Conservation (phyloP, 2,113 vertebrate species). For the Morone chrysops region DNA sequence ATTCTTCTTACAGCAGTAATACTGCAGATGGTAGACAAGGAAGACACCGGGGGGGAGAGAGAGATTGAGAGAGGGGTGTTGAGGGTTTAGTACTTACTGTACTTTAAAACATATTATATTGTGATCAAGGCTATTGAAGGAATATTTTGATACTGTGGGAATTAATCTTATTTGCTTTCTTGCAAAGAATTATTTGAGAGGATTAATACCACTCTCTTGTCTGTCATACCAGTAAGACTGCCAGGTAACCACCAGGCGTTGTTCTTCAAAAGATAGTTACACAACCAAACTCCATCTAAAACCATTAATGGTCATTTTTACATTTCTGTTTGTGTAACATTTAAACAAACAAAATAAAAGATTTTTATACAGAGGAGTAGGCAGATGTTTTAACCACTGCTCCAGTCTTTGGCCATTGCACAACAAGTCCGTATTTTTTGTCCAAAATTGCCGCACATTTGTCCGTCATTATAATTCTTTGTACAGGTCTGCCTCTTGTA, state of each 20-base stretch:
- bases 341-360: background rate
- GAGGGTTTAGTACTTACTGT: background rate
- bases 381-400: background rate
- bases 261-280: background rate
- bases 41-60: background rate
- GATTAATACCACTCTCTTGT: background rate
- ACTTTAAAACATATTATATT: background rate
- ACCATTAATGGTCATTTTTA: background rate
- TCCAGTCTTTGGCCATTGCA: no score
- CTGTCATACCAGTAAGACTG: no score
- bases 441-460: no score
- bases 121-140: background rate
- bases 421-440: no score
- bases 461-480: no score
- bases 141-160: background rate
- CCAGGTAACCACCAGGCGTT: no score
- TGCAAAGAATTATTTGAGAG: background rate
- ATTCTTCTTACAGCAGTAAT: constrained; percentile 97
- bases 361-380: background rate
- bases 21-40: constrained; percentile 78
- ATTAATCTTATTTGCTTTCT: background rate
- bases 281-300: background rate
- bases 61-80: background rate
- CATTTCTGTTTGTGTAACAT: background rate
- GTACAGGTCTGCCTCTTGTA: no score